Conservation (phyloP, 2,888 invertebrate genomes). For the Carcina quercana region DNA sequence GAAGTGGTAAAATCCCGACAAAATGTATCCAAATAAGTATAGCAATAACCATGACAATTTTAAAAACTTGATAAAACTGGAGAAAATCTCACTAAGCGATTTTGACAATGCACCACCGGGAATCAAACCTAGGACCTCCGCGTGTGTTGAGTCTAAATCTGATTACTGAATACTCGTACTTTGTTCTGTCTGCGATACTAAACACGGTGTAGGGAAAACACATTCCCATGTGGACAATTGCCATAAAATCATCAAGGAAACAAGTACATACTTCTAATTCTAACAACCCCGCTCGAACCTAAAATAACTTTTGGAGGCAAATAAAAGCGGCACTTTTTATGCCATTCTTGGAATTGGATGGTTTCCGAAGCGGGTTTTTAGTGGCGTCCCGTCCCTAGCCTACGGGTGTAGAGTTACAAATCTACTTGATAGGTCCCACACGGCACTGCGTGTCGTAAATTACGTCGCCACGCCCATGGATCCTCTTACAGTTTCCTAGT, state of each 20-base stretch:
- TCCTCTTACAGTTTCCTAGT: conserved; percentile 32
- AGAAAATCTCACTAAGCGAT: too few relatives aligned
- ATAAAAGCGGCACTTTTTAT: conserved; percentile 23
- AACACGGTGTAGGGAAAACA: background rate
- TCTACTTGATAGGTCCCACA: conserved; percentile 25
- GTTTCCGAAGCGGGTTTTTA: conserved; percentile 27
- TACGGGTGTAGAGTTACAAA: conserved; percentile 32
- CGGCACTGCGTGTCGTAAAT: conserved; percentile 33
- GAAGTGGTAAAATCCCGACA: too few relatives aligned
- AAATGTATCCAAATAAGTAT: too few relatives aligned
- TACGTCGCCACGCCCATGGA: conserved; percentile 31
- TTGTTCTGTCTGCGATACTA: too few relatives aligned
- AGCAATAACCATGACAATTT: too few relatives aligned
- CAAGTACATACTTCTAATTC: conserved; percentile 9
- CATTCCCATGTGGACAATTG: background rate
- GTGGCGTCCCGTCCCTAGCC: conserved; percentile 14
- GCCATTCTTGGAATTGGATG: conserved; percentile 34
- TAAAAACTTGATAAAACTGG: too few relatives aligned
- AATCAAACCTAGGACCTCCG: too few relatives aligned
- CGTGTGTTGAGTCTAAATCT: too few relatives aligned
- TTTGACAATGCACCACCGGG: too few relatives aligned
- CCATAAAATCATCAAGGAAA: background rate
- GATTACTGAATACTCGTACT: too few relatives aligned
- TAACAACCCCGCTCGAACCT: too few relatives aligned
- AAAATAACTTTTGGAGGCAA: too few relatives aligned